Evolutionary conservation across 2,888 invertebrate species (phyloP), one percentile per base, ranked within the genome.

Genomic region (Agrilus cyanescens): DNA sequence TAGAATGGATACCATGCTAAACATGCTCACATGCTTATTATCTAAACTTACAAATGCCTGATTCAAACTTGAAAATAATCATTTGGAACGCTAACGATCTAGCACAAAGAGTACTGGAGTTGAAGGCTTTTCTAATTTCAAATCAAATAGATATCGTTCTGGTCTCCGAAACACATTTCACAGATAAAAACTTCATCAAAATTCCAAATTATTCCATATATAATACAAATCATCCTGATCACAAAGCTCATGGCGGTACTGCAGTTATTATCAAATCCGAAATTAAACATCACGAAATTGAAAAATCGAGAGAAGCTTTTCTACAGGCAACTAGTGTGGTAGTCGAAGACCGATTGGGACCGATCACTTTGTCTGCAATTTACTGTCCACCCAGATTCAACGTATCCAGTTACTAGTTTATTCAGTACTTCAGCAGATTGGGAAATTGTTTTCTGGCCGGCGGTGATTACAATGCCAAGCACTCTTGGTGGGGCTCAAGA

Each of bases 321-420:
- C 18, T 18, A 48, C 51, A 51, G 44, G 46, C 47, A 13, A 51
- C 49, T 20, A 46, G 43, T 18, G 14, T 50, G 40, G 38, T 38
- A 36, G 40, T 47, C 29, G 42, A 51, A 40, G 45, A 46, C 32
- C 29, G 15, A 25, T 14, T 32, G 12, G 36, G 38, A 29, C 38
- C 40, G 30, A 31, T 49, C 38, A 48, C 38, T 15, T 31, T 50
- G 12, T 49, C 47, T 37, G 47, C 45, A 5, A 31, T 49, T 13
- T 49, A 48, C 32, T 47, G 49, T 30, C 46, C 49, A 25, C 47
- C 46, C 12, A 44, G 43, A 25, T 41, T 46, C 43, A 45, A 32
- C 36, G 47, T 38, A 32, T 48, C 47, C 42, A 41, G 44, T 40
- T 32, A 47, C 43, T 38, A 46, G 12, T 50, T 47, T 29, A 20